phyloP scores from a whole-genome alignment of 35 echinoderm and acorn worm genomes.

The Heliocidaris erythrogramma region DNA sequence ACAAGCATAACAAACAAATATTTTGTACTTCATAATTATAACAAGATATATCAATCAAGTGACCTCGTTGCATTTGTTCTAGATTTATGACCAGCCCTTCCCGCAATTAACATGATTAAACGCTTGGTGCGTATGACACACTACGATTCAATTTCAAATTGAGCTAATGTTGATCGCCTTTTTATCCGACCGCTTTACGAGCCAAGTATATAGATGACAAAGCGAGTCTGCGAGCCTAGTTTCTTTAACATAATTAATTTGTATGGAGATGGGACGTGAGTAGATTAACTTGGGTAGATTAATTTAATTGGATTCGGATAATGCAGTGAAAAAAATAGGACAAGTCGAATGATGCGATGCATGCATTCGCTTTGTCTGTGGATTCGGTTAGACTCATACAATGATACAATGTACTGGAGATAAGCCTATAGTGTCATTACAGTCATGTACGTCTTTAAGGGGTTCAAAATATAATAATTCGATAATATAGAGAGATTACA shows the following conservation, averaged over 20 bases:
- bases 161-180: background rate
- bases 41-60: too few species aligned
- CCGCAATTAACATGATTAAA: too few species aligned
- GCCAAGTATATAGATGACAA: too few species aligned
- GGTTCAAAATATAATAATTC: too few species aligned
- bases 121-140: background rate
- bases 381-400: too few species aligned
- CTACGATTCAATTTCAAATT: background rate
- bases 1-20: too few species aligned
- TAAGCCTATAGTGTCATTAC: background rate
- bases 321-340: background rate
- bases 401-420: background rate
- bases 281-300: background rate
- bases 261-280: background rate
- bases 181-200: background rate
- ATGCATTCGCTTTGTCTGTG: background rate
- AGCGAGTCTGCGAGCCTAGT: background rate
- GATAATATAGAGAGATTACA: too few species aligned
- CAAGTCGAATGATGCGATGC: background rate
- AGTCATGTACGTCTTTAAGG: background rate
- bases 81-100: too few species aligned
- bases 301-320: constrained; percentile 12
- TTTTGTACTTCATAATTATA: too few species aligned
- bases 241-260: constrained; percentile 7
- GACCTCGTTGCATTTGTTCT: too few species aligned